These are phyloP conservation scores for Rhyzopertha dominica DNA, from an alignment of 1,140 invertebrate genomes.

Conservation along the genomic window DNA sequence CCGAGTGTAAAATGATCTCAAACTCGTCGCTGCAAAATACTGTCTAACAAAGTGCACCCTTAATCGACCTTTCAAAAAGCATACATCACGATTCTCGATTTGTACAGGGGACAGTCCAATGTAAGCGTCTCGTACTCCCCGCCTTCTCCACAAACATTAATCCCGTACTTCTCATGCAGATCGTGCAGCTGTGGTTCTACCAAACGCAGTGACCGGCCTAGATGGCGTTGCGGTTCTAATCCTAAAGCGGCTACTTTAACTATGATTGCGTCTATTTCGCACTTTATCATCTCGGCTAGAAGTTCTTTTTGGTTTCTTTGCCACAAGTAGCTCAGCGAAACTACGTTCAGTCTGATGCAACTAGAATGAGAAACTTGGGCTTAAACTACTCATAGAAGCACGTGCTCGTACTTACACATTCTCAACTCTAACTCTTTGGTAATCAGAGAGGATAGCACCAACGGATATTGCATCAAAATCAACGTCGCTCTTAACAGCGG, in stretches of 20 bases:
- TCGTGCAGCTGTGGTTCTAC: constrained; percentile 79
- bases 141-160: constrained; percentile 98
- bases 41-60: constrained; percentile 17
- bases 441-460: constrained; percentile 96
- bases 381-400: too few species aligned
- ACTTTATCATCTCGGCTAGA: constrained; percentile 95
- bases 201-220: constrained; percentile 80
- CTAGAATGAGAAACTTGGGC: constrained; percentile 50
- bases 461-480: constrained; percentile 88
- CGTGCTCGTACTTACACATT: constrained; percentile 97
- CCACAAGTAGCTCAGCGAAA: constrained; percentile 91
- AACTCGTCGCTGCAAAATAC: constrained; percentile 75
- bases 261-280: constrained; percentile 86
- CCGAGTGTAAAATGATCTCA: constrained; percentile 81
- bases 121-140: constrained; percentile 99
- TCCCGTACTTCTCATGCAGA: constrained; percentile 90
- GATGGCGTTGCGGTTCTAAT: constrained; percentile 76
- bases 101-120: constrained; percentile 93
- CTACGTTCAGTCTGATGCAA: constrained; percentile 83
- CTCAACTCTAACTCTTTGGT: constrained; percentile 95
- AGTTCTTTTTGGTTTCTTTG: constrained; percentile 88
- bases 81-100: constrained; percentile 85
- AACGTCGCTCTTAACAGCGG: constrained; percentile 76
- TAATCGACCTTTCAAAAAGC: constrained; percentile 49
- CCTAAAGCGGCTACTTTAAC: constrained; percentile 95